A percentile compares a stretch with the other conserved stretches of the same genome.
Evolutionary conservation across 2,113 vertebrate genomes (phyloP).

Genomic region (Mirounga angustirostris): DNA sequence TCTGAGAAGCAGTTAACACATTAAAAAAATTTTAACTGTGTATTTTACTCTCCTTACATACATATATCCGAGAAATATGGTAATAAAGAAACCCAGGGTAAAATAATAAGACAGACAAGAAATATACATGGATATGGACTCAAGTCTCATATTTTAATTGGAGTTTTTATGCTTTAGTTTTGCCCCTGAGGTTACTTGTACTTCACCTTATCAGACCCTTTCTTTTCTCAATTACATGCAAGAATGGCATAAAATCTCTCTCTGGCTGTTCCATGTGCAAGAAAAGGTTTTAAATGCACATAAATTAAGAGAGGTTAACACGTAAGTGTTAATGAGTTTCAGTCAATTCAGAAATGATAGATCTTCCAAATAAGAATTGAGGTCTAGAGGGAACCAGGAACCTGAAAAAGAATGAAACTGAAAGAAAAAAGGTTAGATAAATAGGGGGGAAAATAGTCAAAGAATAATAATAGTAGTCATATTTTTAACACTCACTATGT

Average conservation of each 20-base stretch:
- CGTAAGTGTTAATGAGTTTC: background rate
- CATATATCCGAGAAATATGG: background rate
- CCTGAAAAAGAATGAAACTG: background rate
- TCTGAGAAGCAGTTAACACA: background rate
- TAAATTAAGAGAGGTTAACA: background rate
- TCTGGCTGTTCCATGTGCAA: background rate
- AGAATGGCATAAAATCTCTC: background rate
- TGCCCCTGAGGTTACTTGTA: background rate
- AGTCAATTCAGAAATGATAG: background rate
- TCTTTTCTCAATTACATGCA: background rate
- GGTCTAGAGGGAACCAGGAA: background rate
- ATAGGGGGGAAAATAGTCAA: background rate
- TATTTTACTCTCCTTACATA: background rate
- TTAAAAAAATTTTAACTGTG: background rate
- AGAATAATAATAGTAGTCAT: background rate
- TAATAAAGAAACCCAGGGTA: background rate
- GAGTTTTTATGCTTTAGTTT: background rate
- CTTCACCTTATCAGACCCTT: background rate
- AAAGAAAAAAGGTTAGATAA: constrained; percentile 24
- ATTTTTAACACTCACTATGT: background rate
- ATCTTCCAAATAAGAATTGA: background rate
- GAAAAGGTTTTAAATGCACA: background rate
- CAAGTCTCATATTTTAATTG: background rate
- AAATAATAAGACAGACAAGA: background rate
- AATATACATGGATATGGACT: background rate